Evolutionary conservation across 2,797 vertebrate genomes (phyloP).

Genomic region (Nyctalus aviator): DNA sequence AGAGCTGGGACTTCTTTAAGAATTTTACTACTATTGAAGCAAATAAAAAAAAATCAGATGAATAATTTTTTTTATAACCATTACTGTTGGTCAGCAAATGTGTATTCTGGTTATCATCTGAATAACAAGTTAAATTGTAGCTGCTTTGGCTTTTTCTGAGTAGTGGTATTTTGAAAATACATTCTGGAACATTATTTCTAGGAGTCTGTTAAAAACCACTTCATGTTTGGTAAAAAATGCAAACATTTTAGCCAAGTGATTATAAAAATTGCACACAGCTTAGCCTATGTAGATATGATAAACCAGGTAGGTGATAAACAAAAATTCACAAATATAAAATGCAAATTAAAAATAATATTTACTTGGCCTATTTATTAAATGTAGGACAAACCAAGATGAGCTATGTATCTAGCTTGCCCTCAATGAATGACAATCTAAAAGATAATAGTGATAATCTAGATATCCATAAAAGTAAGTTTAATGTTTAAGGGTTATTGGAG

Average conservation of each 20-base stretch:
- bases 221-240: conserved; percentile 35
- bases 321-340: conserved; percentile 33
- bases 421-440: neutral
- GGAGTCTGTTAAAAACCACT: neutral
- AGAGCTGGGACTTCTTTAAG: conserved; percentile 66
- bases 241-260: conserved; percentile 39
- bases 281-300: neutral
- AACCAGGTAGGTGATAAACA: neutral
- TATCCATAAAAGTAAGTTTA: conserved; percentile 1
- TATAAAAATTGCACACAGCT: neutral
- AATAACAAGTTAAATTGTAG: neutral
- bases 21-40: conserved; percentile 81
- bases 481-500: conserved; percentile 53
- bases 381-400: neutral
- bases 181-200: conserved; percentile 24
- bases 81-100: conserved; percentile 7
- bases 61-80: neutral
- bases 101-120: neutral
- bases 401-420: neutral
- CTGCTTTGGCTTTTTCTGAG: neutral
- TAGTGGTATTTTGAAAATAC: conserved; percentile 36
- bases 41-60: conserved; percentile 76
- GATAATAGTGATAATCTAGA: neutral
- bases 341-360: neutral
- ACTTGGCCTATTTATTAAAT: neutral